A percentile compares a stretch with the other conserved stretches of the same genome.
Conservation (phyloP, 2,888 invertebrate species). For the Amaurobius ferox region DNA sequence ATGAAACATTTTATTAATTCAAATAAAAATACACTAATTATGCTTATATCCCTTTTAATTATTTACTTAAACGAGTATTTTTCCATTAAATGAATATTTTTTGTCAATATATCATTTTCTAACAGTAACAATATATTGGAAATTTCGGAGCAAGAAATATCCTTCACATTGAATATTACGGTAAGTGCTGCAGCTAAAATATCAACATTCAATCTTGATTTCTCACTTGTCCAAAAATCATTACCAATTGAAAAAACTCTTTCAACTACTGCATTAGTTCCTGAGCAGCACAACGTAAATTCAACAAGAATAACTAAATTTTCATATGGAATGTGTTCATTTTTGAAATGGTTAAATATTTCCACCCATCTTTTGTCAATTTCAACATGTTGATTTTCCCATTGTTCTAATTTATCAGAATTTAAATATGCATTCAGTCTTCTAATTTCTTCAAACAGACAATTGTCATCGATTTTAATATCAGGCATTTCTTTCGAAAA, state of each 20-base stretch:
- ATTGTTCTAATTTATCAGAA: slow-evolving; percentile 14
- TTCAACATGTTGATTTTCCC: slow-evolving; percentile 24
- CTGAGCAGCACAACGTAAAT: slow-evolving; percentile 19
- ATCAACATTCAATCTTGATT: slow-evolving; percentile 12
- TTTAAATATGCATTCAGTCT: slow-evolving; percentile 30
- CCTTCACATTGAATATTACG: slow-evolving; percentile 13
- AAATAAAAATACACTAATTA: slow-evolving; percentile 8
- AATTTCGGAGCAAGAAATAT: slow-evolving; percentile 25
- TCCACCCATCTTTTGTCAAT: slow-evolving; percentile 17
- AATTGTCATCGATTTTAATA: slow-evolving; percentile 9
- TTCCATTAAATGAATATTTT: slow-evolving; percentile 21
- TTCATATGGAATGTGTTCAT: background rate
- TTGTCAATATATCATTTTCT: slow-evolving; percentile 29
- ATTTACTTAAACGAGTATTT: slow-evolving; percentile 6
- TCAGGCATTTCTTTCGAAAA: background rate
- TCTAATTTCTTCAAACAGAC: slow-evolving; percentile 40
- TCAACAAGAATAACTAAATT: slow-evolving; percentile 36
- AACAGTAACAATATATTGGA: slow-evolving; percentile 17
- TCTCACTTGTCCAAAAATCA: slow-evolving; percentile 31
- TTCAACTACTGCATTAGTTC: slow-evolving; percentile 26
- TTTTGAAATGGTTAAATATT: slow-evolving; percentile 28
- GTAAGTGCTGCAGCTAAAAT: slow-evolving; percentile 5
- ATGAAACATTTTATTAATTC: slow-evolving; percentile 23
- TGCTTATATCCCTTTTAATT: background rate
- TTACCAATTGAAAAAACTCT: slow-evolving; percentile 37